phyloP scores from a whole-genome alignment of 2,113 vertebrate species.

The Centropristis striata region DNA sequence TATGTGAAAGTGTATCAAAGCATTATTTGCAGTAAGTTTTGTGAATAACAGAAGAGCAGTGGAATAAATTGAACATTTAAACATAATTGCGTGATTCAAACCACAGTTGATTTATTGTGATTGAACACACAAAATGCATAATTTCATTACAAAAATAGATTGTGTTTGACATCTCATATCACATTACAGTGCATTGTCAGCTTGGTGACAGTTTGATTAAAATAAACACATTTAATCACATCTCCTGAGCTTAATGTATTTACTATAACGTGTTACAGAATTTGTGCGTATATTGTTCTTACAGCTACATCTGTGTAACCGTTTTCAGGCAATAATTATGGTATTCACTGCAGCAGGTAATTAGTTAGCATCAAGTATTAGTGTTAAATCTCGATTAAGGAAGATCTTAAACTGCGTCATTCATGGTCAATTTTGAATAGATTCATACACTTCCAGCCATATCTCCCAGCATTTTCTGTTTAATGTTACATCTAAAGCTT shows the following conservation, averaged over 20 bases:
- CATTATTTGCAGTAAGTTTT: neutral
- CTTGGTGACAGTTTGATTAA: slow-evolving; percentile 26
- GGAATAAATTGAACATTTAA: neutral
- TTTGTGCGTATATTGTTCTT: slow-evolving; percentile 36
- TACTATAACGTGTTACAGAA: slow-evolving; percentile 38
- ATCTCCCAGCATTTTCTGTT: neutral
- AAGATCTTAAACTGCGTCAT: neutral
- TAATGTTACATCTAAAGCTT: neutral
- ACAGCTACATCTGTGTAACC: slow-evolving; percentile 22
- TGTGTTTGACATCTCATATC: neutral
- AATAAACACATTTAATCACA: slow-evolving; percentile 21
- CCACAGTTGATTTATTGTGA: slow-evolving; percentile 59
- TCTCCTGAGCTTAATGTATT: slow-evolving; percentile 47
- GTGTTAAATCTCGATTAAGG: neutral
- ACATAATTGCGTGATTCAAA: slow-evolving; percentile 58
- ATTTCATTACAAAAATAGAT: slow-evolving; percentile 57
- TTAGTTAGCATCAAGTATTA: slow-evolving; percentile 23
- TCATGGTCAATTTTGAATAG: neutral
- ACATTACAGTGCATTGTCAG: slow-evolving; percentile 13
- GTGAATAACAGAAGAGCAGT: neutral
- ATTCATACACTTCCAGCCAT: neutral
- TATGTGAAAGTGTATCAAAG: neutral
- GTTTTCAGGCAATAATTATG: neutral
- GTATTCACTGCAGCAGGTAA: slow-evolving; percentile 16
- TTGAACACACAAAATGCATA: slow-evolving; percentile 40